Conservation (phyloP, 2,888 invertebrate genomes). For the Ophion obscuratus region DNA sequence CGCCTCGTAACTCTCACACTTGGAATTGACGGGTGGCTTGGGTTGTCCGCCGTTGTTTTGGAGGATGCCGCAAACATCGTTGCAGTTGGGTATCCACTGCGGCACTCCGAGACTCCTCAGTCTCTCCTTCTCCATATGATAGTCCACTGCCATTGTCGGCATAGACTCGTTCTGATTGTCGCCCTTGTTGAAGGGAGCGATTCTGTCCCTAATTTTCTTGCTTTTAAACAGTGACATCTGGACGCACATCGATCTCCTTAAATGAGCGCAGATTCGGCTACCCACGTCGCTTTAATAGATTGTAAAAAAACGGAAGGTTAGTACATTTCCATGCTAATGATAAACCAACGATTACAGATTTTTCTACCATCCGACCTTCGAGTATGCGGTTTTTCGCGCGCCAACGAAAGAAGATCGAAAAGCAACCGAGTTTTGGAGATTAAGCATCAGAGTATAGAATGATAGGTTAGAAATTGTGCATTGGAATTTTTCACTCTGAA, state of each 20-base stretch:
- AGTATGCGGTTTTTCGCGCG: background rate
- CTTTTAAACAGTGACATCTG: background rate
- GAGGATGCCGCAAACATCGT: conserved; percentile 85
- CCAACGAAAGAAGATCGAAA: background rate
- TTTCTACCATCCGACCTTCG: background rate
- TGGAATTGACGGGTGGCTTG: conserved; percentile 87
- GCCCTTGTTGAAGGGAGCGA: conserved; percentile 73
- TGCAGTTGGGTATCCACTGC: conserved; percentile 80
- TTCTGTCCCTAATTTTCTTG: conserved; percentile 75
- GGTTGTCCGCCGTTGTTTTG: conserved; percentile 80
- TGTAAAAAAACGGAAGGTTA: background rate
- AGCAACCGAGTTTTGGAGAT: background rate
- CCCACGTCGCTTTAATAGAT: background rate
- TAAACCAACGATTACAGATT: background rate
- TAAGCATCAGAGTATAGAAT: too few species aligned
- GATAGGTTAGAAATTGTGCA: too few species aligned
- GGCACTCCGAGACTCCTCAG: conserved; percentile 87
- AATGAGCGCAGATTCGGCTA: background rate
- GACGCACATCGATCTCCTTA: background rate
- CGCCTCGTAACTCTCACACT: conserved; percentile 89
- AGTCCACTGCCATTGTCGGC: conserved; percentile 75
- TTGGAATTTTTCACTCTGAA: too few species aligned
- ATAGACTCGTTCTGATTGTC: conserved; percentile 69
- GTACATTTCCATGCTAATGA: background rate
- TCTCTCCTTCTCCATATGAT: conserved; percentile 86